These are phyloP conservation scores for Epinephelus lanceolatus DNA, from an alignment of 2,113 vertebrate species.

Conservation along the genomic window DNA sequence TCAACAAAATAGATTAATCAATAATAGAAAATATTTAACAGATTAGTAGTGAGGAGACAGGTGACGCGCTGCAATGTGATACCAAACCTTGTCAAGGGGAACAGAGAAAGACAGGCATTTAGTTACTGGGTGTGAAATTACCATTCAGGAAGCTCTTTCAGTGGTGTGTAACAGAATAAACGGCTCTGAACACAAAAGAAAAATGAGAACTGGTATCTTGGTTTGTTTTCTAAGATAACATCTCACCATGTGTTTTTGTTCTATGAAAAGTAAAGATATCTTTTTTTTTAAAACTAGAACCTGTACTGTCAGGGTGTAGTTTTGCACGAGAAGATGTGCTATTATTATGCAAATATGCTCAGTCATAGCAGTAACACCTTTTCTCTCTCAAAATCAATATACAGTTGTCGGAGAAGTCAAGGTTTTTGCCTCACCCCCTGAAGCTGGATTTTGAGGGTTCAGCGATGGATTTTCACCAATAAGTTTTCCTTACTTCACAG, in stretches of 20 bases:
- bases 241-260: neutral
- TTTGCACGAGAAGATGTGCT: neutral
- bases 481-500: neutral
- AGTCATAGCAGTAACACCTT: constrained; percentile 11
- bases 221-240: constrained; percentile 20
- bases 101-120: neutral
- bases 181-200: constrained; percentile 13
- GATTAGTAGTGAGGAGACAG: neutral
- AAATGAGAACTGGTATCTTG: neutral
- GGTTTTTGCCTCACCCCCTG: neutral
- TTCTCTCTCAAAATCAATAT: constrained; percentile 36
- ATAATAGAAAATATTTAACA: neutral
- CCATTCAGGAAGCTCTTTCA: neutral
- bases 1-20: neutral
- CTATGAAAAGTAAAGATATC: neutral
- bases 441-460: constrained; percentile 31
- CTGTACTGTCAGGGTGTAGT: neutral
- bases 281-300: neutral
- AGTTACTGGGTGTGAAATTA: neutral
- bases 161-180: constrained; percentile 5
- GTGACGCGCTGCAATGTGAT: neutral
- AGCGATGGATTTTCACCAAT: constrained; percentile 39
- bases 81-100: neutral
- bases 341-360: neutral
- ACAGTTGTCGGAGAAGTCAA: constrained; percentile 27